phyloP scores from a whole-genome alignment of 2,888 invertebrate genomes.

The Melinaea menophilus region DNA sequence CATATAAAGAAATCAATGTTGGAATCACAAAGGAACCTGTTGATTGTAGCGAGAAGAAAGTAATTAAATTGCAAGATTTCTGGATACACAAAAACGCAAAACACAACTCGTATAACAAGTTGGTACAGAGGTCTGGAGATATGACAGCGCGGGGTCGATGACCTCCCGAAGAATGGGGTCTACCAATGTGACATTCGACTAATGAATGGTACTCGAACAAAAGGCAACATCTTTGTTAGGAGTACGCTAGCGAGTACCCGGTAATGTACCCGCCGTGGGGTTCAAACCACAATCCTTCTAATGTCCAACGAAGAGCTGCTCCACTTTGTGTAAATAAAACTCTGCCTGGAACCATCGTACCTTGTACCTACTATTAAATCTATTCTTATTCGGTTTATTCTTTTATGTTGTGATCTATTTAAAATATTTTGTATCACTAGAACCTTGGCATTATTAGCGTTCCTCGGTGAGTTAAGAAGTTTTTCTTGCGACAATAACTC shows the following conservation, averaged over 20 bases:
- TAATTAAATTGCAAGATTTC: constrained; percentile 31
- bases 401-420: too few species aligned
- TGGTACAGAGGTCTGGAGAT: constrained; percentile 53
- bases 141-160: constrained; percentile 66
- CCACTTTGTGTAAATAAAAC: neutral
- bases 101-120: constrained; percentile 66
- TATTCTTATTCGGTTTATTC: too few species aligned
- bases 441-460: too few species aligned
- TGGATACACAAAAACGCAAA: constrained; percentile 41
- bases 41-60: constrained; percentile 9
- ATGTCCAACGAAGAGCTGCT: neutral
- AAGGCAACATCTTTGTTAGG: constrained; percentile 53
- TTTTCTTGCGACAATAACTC: too few species aligned
- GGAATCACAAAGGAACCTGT: neutral
- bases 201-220: constrained; percentile 73
- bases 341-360: too few species aligned
- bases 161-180: constrained; percentile 65
- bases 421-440: too few species aligned
- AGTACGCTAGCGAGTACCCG: constrained; percentile 43
- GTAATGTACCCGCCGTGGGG: constrained; percentile 9
- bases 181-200: constrained; percentile 64
- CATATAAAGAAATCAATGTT: constrained; percentile 31
- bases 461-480: too few species aligned
- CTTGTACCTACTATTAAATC: too few species aligned
- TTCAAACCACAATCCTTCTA: neutral